Conservation (phyloP, 1,140 invertebrate species). For the Phortica variegata region DNA sequence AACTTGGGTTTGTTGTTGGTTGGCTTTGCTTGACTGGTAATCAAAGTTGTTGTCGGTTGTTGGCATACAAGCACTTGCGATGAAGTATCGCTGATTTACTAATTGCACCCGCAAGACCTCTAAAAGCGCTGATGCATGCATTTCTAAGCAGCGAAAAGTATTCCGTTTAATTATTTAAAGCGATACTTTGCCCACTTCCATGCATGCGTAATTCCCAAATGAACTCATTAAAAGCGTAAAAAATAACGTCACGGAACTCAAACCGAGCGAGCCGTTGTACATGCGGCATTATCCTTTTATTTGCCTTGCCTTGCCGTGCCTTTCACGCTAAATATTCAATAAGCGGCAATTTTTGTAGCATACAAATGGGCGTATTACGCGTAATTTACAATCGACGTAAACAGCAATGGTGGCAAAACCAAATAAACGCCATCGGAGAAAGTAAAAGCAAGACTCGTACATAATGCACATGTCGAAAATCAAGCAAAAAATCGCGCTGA, state of each 20-base stretch:
- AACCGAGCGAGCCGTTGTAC: too few relatives aligned
- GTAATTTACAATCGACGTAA: slow-evolving; percentile 47
- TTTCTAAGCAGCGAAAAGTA: too few relatives aligned
- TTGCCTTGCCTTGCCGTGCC: neutral
- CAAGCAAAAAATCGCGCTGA: too few relatives aligned
- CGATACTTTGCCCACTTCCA: slow-evolving; percentile 24
- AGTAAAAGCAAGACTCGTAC: too few relatives aligned
- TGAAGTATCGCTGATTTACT: neutral
- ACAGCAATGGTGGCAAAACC: slow-evolving; percentile 7
- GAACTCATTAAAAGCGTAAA: slow-evolving; percentile 39
- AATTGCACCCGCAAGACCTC: slow-evolving; percentile 1
- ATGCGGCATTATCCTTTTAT: too few relatives aligned
- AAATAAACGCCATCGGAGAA: too few relatives aligned
- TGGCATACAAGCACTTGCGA: neutral
- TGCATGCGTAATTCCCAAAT: slow-evolving; percentile 45
- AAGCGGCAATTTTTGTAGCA: slow-evolving; percentile 53
- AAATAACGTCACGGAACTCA: slow-evolving; percentile 2
- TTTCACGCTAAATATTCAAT: slow-evolving; percentile 48
- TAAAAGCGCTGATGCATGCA: too few relatives aligned
- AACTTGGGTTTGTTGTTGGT: too few relatives aligned
- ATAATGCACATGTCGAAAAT: too few relatives aligned
- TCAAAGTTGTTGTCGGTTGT: too few relatives aligned
- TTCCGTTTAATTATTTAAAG: slow-evolving; percentile 49
- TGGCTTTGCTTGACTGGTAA: slow-evolving; percentile 11
- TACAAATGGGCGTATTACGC: slow-evolving; percentile 53